A percentile compares a stretch with the other conserved stretches of the same genome.
These are phyloP conservation scores for Palythoa grandiflora DNA, from an alignment of 92 coral and sea anemone genomes.

Conservation along the genomic window DNA sequence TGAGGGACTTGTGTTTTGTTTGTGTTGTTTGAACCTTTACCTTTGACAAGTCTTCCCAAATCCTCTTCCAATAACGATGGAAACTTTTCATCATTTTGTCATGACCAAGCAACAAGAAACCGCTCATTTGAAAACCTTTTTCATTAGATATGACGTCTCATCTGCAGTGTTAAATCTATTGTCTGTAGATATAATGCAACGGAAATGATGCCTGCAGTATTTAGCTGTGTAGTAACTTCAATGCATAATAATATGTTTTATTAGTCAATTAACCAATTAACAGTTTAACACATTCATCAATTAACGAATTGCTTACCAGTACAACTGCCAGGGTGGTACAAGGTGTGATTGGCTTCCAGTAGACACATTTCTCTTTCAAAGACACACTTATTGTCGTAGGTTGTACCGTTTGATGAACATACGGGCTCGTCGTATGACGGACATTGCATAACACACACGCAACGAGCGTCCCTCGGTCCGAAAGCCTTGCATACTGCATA, in stretches of 20 bases:
- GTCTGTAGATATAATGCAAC: too few relatives aligned
- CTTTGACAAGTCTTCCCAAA: too few relatives aligned
- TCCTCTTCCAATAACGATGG: too few relatives aligned
- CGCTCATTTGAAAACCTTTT: too few relatives aligned
- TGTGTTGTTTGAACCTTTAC: too few relatives aligned
- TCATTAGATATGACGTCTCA: too few relatives aligned
- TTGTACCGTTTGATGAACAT: constrained; percentile 69
- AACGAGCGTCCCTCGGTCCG: constrained; percentile 62
- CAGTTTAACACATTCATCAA: neutral
- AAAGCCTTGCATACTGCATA: constrained; percentile 59
- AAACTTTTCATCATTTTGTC: too few relatives aligned
- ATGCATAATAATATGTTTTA: too few relatives aligned
- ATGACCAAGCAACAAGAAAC: too few relatives aligned
- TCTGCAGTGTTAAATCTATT: too few relatives aligned
- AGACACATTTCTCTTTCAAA: constrained; percentile 66
- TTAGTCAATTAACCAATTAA: neutral
- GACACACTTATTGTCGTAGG: constrained; percentile 64
- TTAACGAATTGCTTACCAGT: constrained; percentile 46
- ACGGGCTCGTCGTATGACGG: constrained; percentile 68
- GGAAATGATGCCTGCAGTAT: too few relatives aligned
- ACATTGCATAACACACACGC: constrained; percentile 52
- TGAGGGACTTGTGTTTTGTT: too few relatives aligned
- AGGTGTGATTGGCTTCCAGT: constrained; percentile 50
- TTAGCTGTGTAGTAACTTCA: neutral
- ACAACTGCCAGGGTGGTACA: constrained; percentile 69